These are phyloP conservation scores for Ephestia elutella DNA, from an alignment of 1,140 invertebrate genomes.

Conservation along the genomic window DNA sequence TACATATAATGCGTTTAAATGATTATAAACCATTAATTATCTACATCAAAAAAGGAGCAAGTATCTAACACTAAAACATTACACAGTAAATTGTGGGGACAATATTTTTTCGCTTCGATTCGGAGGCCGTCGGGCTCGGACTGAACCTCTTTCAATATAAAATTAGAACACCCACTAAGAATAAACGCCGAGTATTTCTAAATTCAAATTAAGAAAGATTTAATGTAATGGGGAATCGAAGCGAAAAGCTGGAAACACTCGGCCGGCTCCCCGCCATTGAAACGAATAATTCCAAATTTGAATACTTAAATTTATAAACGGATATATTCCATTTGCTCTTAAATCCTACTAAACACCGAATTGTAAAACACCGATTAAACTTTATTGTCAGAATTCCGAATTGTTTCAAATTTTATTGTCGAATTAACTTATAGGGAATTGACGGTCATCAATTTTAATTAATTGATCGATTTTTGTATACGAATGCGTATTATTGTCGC, in stretches of 20 bases:
- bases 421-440: conserved; percentile 39
- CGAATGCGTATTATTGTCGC: conserved; percentile 40
- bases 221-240: conserved; percentile 19
- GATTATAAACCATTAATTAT: background rate
- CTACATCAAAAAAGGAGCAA: conserved; percentile 8
- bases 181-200: too few relatives aligned
- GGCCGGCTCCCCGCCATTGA: conserved; percentile 14
- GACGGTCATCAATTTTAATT: conserved; percentile 35
- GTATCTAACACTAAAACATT: conserved; percentile 9
- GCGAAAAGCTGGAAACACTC: conserved; percentile 21
- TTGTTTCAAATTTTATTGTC: conserved; percentile 32
- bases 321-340: conserved; percentile 23
- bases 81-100: background rate
- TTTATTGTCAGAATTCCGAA: conserved; percentile 25
- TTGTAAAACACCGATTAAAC: conserved; percentile 32
- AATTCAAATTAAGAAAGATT: conserved; percentile 1
- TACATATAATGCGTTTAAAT: conserved; percentile 4
- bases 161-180: background rate
- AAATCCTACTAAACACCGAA: conserved; percentile 42
- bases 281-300: conserved; percentile 15
- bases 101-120: conserved; percentile 25
- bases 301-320: conserved; percentile 18
- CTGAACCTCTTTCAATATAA: conserved; percentile 19
- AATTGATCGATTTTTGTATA: conserved; percentile 50
- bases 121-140: conserved; percentile 38